Evolutionary conservation across 2,888 invertebrate species (phyloP).

Genomic region (Tridacna crocea): DNA sequence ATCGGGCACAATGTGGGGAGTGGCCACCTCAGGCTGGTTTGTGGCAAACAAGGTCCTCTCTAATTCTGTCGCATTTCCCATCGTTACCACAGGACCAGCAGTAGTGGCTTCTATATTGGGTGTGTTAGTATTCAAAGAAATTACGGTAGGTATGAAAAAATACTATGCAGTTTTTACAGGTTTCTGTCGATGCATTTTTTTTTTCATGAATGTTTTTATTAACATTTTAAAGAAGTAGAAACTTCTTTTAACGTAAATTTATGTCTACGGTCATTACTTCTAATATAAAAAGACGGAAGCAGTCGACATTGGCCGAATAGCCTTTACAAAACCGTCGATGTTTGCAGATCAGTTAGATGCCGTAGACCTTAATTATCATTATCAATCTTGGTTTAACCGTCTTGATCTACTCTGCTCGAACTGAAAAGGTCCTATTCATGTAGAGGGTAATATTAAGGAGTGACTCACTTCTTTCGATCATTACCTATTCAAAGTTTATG

Average conservation of each 20-base stretch:
- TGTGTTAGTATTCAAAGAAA: slow-evolving; percentile 85
- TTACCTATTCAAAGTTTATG: background rate
- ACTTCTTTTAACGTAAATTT: background rate
- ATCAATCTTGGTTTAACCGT: background rate
- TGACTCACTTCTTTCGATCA: background rate
- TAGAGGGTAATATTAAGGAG: background rate
- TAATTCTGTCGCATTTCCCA: slow-evolving; percentile 85
- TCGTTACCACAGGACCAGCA: slow-evolving; percentile 84
- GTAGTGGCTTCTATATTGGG: slow-evolving; percentile 85
- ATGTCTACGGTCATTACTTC: too few species aligned
- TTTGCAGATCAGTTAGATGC: too few species aligned
- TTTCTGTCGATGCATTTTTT: background rate
- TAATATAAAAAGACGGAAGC: too few species aligned
- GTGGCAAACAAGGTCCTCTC: slow-evolving; percentile 85
- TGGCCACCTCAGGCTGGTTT: slow-evolving; percentile 85
- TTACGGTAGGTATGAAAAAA: slow-evolving; percentile 76
- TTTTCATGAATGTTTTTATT: background rate
- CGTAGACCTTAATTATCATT: too few species aligned
- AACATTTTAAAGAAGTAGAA: background rate
- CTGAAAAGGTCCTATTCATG: background rate
- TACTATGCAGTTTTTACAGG: background rate
- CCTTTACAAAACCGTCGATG: too few species aligned
- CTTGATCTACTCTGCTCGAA: background rate
- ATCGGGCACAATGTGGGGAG: slow-evolving; percentile 85
- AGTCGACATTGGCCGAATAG: too few species aligned